Evolutionary conservation across 2,888 invertebrate species (phyloP), one percentile per base, ranked within the genome.

Genomic region (Podotricha telesiphe): DNA sequence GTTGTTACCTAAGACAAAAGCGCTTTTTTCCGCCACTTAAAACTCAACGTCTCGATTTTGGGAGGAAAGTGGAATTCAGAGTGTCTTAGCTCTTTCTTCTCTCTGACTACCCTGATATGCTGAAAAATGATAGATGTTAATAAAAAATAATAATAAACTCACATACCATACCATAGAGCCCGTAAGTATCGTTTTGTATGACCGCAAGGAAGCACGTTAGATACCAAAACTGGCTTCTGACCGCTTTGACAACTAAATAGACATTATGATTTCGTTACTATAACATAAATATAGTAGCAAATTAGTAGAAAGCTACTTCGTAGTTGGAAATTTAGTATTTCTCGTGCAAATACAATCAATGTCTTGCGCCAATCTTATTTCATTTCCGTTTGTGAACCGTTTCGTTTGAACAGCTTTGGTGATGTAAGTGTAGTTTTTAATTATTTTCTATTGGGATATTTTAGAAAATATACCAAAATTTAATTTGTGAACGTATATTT

Each of bases 221-320:
- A 70, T 64, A 70, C 53, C 67, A 58, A 37, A 64, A 67, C 51
- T 53, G 59, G 47, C 34, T 37, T 56, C 59, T 65, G 65, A 69
- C 69, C 65, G 37, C 19, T 53, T 22, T 59, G 65, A 69, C 62
- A 69, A 40, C 65, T 61, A 53, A 47, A 40, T 20, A 22, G 8
- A 19, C 47, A 15, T 56, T 56, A 47, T 50, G 10, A 50, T 56
- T 34, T 55, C 11, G 48, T 15, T 20, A 40, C 4, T 42, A 40
- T 58, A 19, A 58, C 40, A 58, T 40, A 20, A 40, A 56, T 15
- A 17, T n/a, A 34, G 34, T 55, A 8, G 5, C 19, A 7, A 19
- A 56, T 37, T 56, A 37, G 37, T 37, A 34, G 17, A 56, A 40
- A 58, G n/a, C 20, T 4, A 6, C 28, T 28, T 28, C 28, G 6